Evolutionary conservation across 2,888 invertebrate genomes (phyloP), one percentile per base, ranked within the genome.

Genomic region (Gymnoscelis rufifasciata): DNA sequence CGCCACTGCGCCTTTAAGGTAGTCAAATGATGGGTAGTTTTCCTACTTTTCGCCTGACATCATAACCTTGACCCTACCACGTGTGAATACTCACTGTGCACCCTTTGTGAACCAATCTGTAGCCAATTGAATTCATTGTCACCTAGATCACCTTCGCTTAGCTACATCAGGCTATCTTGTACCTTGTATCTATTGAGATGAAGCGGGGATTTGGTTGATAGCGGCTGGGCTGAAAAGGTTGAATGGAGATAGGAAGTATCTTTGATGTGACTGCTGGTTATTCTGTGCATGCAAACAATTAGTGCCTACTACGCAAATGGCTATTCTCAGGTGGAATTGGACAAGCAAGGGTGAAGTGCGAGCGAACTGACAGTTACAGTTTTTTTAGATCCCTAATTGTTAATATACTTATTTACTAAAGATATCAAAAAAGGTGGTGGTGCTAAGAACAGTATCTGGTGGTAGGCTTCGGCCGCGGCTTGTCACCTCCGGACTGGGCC

Each of bases 71-170:
- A 47, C 28, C 39, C 14, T 14, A 7, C 7, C 40, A 28, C 37
- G 35, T 42, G 42, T 42, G 35, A 42, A 38, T 30, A 7, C 12
- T 35, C 33, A 39, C 23, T 23, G 14, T 23, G 19, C 29, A 19
- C 19, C 13, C 66, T 62, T 68, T 67, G 66, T 68, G 46, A 50
- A 51, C 57, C 65, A 67, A 68, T 68, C 65, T 59, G 39, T 26
- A 38, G 23, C 43, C 62, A 67, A 67, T 68, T 66, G 63, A 41
- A 7, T 39, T 56, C 52, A 60, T 63, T 63, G 57, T 62, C 36
- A 53, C 58, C 61, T 56, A 56, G 53, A 51, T 50, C 52, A 54
- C 54, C 51, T 45, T 48, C 31, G 15, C 27, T 5, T 14, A 30
- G n/a, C 45, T 5, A 3, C 15, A n/a, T 15, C n/a, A 6, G 15